phyloP scores from a whole-genome alignment of 2,113 vertebrate species.

The Tachysurus fulvidraco region DNA sequence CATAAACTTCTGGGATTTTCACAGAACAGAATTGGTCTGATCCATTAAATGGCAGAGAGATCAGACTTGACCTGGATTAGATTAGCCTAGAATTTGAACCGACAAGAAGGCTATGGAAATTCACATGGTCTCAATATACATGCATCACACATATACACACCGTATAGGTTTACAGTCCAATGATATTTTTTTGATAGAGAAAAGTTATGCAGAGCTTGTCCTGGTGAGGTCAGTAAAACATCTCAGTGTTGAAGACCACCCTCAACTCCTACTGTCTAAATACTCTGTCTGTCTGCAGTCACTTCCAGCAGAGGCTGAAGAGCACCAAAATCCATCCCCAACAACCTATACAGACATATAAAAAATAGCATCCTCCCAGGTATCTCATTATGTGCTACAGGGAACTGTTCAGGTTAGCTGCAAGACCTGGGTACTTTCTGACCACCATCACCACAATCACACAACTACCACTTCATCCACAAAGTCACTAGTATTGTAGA shows the following conservation, averaged over 20 bases:
- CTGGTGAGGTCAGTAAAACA: not conserved
- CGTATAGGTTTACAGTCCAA: not conserved
- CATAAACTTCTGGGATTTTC: not conserved
- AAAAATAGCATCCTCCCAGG: too few relatives aligned
- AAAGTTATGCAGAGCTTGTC: not conserved
- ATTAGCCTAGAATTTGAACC: not conserved
- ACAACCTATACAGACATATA: too few relatives aligned
- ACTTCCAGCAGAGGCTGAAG: too few relatives aligned
- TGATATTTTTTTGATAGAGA: not conserved
- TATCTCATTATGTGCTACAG: too few relatives aligned
- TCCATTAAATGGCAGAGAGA: not conserved
- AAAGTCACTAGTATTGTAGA: too few relatives aligned
- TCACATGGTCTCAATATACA: not conserved
- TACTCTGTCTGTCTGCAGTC: too few relatives aligned
- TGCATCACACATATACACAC: not conserved
- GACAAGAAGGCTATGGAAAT: not conserved
- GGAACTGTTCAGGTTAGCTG: too few relatives aligned
- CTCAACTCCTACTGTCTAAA: too few relatives aligned
- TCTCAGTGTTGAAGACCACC: not conserved
- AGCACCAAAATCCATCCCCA: too few relatives aligned
- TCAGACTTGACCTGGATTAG: not conserved
- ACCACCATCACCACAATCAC: too few relatives aligned
- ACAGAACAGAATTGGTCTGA: not conserved
- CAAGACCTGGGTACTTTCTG: too few relatives aligned
- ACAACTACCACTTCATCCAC: too few relatives aligned